Percentiles rank a stretch among this genome's conserved stretches.
Conservation (phyloP, 2,797 vertebrate genomes). For the Thalassophryne amazonica region DNA sequence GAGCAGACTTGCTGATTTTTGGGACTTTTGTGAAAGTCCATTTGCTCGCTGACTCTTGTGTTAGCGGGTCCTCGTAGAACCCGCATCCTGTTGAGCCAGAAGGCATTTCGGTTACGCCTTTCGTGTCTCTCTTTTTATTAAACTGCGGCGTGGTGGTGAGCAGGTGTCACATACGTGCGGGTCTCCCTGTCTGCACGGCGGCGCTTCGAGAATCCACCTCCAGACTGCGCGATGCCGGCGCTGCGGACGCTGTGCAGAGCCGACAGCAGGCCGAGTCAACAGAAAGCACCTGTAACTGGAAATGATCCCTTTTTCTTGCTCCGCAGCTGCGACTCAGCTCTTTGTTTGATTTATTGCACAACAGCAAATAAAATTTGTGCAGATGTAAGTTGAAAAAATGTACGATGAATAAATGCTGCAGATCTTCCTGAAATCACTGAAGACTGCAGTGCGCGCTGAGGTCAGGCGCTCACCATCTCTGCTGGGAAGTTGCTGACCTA, state of each 20-base stretch:
- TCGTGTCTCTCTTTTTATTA: conserved; percentile 55
- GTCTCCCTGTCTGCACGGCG: conserved; percentile 44
- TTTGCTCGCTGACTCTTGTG: too few species aligned
- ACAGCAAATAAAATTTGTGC: too few species aligned
- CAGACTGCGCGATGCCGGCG: conserved; percentile 31
- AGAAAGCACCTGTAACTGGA: conserved; percentile 16
- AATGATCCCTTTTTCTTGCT: neutral
- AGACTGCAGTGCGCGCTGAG: conserved; percentile 28
- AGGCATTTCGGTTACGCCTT: conserved; percentile 51
- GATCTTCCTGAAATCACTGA: conserved; percentile 1
- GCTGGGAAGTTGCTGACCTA: conserved; percentile 65
- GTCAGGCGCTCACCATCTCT: conserved; percentile 50
- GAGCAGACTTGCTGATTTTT: too few species aligned
- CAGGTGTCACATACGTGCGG: conserved; percentile 49
- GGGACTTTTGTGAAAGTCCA: too few species aligned
- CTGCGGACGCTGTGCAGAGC: conserved; percentile 7
- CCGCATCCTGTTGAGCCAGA: conserved; percentile 66
- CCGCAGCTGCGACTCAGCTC: neutral
- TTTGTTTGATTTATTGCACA: neutral
- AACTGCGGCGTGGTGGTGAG: conserved; percentile 36
- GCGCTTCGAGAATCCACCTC: conserved; percentile 57
- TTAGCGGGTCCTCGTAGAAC: too few species aligned
- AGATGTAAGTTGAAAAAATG: too few species aligned
- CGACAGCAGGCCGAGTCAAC: conserved; percentile 17
- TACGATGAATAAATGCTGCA: too few species aligned